Evolutionary conservation across 2,113 vertebrate genomes (phyloP), one percentile per base, ranked within the genome.

Genomic region (Ictalurus punctatus): DNA sequence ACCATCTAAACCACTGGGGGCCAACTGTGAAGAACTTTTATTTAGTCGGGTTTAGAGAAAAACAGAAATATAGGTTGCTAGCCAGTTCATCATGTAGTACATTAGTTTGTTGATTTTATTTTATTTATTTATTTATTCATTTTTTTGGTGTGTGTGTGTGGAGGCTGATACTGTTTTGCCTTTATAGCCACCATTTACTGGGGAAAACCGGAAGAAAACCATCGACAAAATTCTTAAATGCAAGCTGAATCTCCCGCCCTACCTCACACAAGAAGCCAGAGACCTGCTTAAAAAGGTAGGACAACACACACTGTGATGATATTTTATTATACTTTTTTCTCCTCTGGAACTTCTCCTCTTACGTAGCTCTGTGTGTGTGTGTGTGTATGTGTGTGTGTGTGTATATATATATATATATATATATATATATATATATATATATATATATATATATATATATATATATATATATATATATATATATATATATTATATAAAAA

Each of bases 191-290:
- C 98, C 98, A 0, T 99, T 99, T 93, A 99, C 98, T 85, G 98
- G 97, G 88, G 98, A 99, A 94, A 99, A 99, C 93, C 94, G 98
- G 92, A 99, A 99, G 95, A 99, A 99, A 95, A 99, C 98, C 2
- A 99, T 98, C 93, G 98, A 99, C 94, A 99, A 99, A 96, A 99
- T 99, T 93, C 95, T 99, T 91, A 99, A 99, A 95, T 99, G 98
- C 96, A 99, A 99, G 96, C 97, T 99, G 93, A 98, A 97, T 94
- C 97, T 99, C 95, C 98, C 98, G 95, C 98, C 98, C 96, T 99
- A 99, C 98, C 98, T 99, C 97, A 99, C 98, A 91, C 97, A 98
- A 96, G 98, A 99, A 97, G 98, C 98, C 95, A 97, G 98, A 96
- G 98, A 99, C 95, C 97, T 99, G 92, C 97, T 99, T 92, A 99